Conservation (phyloP, 1,140 invertebrate species). For the Anagrus nilaparvatae region DNA sequence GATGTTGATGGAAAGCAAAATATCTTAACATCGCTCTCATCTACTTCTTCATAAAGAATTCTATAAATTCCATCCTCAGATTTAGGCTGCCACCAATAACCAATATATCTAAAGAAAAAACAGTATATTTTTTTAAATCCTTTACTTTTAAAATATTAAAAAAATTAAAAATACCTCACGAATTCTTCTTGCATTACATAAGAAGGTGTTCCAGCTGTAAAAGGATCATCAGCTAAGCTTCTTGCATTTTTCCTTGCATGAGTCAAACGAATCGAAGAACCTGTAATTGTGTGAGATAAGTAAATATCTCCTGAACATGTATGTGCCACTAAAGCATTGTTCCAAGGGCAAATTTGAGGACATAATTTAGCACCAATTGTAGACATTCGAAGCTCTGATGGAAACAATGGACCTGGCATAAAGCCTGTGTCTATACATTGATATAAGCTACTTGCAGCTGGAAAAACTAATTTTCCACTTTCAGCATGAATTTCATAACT, state of each 20-base stretch:
- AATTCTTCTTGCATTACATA: conserved; percentile 99
- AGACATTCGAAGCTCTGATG: conserved; percentile 57
- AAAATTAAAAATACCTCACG: conserved; percentile 40
- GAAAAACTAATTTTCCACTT: conserved; percentile 80
- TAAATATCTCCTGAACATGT: conserved; percentile 87
- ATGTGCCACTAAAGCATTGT: conserved; percentile 79
- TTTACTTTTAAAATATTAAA: background rate
- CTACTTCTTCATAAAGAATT: conserved; percentile 93
- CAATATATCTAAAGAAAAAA: conserved; percentile 60
- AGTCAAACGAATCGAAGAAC: conserved; percentile 63
- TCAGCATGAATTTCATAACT: conserved; percentile 79
- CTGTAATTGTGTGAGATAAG: conserved; percentile 68
- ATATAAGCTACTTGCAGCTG: conserved; percentile 75
- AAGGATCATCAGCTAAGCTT: conserved; percentile 69
- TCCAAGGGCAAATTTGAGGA: conserved; percentile 84
- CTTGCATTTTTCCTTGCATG: conserved; percentile 67
- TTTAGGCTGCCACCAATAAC: conserved; percentile 95
- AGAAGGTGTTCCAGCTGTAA: conserved; percentile 85
- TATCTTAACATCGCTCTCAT: conserved; percentile 88
- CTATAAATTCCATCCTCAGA: conserved; percentile 65
- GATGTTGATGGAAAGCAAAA: conserved; percentile 77
- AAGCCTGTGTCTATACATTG: conserved; percentile 65
- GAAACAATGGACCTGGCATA: conserved; percentile 55
- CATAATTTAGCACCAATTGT: conserved; percentile 65
- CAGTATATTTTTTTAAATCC: background rate